Evolutionary conservation across 2,888 invertebrate genomes (phyloP).

Genomic region (Folsomia candida): DNA sequence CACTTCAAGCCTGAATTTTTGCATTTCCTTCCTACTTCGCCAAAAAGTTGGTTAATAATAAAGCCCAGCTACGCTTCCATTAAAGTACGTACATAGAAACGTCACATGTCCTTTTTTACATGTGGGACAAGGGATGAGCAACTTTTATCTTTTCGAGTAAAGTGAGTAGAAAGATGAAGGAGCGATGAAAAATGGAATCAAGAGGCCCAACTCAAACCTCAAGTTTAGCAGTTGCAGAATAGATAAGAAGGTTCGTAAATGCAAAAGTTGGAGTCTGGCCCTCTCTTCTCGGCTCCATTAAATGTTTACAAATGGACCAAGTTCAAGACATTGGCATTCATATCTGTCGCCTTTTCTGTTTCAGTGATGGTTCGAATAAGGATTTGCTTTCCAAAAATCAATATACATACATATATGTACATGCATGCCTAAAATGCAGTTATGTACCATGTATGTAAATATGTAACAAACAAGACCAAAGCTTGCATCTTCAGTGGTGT

Average conservation of each 20-base stretch:
- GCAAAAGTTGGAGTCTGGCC: slow-evolving; percentile 12
- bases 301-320: slow-evolving; percentile 15
- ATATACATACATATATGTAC: too few species aligned
- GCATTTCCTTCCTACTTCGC: neutral
- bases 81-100: too few species aligned
- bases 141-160: neutral
- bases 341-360: slow-evolving; percentile 10
- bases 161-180: too few species aligned
- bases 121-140: neutral
- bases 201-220: neutral
- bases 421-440: too few species aligned
- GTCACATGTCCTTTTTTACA: neutral
- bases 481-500: neutral
- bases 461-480: neutral
- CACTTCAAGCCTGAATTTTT: neutral
- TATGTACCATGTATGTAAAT: neutral
- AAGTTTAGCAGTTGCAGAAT: neutral
- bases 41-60: neutral
- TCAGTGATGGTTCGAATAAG: neutral
- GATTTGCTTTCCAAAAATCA: neutral
- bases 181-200: slow-evolving; percentile 16
- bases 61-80: too few species aligned
- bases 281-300: slow-evolving; percentile 9
- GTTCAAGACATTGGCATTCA: slow-evolving; percentile 18
- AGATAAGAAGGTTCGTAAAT: neutral